A percentile compares a stretch with the other conserved stretches of the same genome.
These are phyloP conservation scores for Darevskia mixta DNA, from an alignment of 2,797 vertebrate species.

Conservation along the genomic window DNA sequence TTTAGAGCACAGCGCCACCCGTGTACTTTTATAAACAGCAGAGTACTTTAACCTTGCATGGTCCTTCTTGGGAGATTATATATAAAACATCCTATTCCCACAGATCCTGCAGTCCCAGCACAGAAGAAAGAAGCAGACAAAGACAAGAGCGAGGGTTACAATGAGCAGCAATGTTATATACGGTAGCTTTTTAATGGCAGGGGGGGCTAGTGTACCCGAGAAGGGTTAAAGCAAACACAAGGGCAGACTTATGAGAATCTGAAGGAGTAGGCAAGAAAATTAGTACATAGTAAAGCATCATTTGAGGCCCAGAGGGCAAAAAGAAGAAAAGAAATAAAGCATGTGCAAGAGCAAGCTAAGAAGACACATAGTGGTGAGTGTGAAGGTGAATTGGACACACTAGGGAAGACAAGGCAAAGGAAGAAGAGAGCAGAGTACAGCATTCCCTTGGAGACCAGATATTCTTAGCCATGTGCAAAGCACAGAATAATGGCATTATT, in stretches of 20 bases:
- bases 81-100: slow-evolving; percentile 25
- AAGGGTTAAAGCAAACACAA: not conserved
- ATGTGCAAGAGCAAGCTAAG: not conserved
- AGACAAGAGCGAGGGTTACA: slow-evolving; percentile 30
- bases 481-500: not conserved
- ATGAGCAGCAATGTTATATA: slow-evolving; percentile 5
- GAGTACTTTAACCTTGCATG: not conserved
- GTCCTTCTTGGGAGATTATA: slow-evolving; percentile 14
- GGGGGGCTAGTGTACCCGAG: fast-evolving
- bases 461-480: not conserved
- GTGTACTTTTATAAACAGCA: slow-evolving; percentile 2
- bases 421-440: not conserved
- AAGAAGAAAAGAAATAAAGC: slow-evolving; percentile 5
- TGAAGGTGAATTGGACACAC: not conserved
- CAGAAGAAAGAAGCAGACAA: not conserved
- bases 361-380: not conserved
- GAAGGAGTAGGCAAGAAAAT: not conserved
- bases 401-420: not conserved
- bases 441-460: not conserved
- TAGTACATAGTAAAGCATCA: not conserved
- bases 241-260: not conserved
- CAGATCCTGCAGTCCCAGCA: slow-evolving; percentile 22
- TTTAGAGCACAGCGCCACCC: too few relatives aligned
- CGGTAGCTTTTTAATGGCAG: not conserved
- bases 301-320: not conserved